A percentile compares a stretch with the other conserved stretches of the same genome.
phyloP scores from a whole-genome alignment of 2,888 invertebrate genomes.

The Conops quadrifasciatus region DNA sequence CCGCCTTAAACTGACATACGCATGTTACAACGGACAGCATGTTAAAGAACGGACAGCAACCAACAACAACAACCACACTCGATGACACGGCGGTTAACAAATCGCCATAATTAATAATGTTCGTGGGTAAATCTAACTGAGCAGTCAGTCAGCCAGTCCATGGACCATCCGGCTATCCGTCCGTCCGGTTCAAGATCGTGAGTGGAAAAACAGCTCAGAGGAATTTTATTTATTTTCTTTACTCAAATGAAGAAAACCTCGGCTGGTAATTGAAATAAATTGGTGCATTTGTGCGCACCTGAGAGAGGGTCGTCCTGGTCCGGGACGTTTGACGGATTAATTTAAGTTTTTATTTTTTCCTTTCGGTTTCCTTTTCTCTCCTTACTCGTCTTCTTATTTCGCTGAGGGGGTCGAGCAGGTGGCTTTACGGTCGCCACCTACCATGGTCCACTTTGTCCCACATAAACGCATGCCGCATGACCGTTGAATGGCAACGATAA shows the following conservation, averaged over 20 bases:
- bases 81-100: constrained; percentile 7
- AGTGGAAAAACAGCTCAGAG: background rate
- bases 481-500: constrained; percentile 16
- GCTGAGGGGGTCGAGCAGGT: background rate
- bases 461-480: background rate
- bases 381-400: no score
- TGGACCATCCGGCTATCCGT: background rate
- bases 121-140: background rate
- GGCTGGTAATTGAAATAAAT: constrained; percentile 12
- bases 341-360: background rate
- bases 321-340: background rate
- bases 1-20: no score
- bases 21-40: no score
- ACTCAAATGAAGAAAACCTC: background rate
- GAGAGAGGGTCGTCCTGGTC: background rate
- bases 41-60: background rate
- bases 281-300: background rate
- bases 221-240: constrained; percentile 9
- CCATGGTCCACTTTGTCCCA: background rate
- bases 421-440: background rate
- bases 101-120: background rate
- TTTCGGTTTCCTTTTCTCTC: background rate
- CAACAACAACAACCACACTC: background rate
- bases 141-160: background rate
- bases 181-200: background rate